Evolutionary conservation across 37 sponge, comb jelly and placozoan species (phyloP).

Genomic region (Spongilla lacustris): DNA sequence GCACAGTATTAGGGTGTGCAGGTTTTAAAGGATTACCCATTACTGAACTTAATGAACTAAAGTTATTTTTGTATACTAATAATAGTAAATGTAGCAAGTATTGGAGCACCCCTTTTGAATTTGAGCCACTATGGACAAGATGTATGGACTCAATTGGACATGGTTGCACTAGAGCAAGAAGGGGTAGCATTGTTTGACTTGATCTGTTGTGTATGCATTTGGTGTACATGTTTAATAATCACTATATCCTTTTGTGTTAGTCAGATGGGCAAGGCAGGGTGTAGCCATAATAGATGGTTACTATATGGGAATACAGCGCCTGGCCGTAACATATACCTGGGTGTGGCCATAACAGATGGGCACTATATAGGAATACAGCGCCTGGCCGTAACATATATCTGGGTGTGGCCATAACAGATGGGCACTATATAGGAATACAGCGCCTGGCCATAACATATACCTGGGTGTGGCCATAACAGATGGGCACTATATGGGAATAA

Average conservation of each 20-base stretch:
- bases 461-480: neutral
- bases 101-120: too few relatives aligned
- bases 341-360: neutral
- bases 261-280: neutral
- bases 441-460: neutral
- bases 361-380: neutral
- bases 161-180: too few relatives aligned
- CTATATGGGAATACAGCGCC: neutral
- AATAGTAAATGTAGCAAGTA: too few relatives aligned
- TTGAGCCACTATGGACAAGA: too few relatives aligned
- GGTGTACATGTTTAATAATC: too few relatives aligned
- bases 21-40: neutral
- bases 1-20: neutral
- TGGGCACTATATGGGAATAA: constrained; percentile 1
- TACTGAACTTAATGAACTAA: too few relatives aligned
- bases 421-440: neutral
- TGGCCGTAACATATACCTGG: neutral
- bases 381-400: neutral
- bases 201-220: too few relatives aligned
- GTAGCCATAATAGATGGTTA: neutral
- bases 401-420: neutral
- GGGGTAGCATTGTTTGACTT: too few relatives aligned
- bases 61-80: too few relatives aligned
- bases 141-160: too few relatives aligned
- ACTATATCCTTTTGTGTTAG: neutral